A percentile compares a stretch with the other conserved stretches of the same genome.
phyloP scores from a whole-genome alignment of 2,888 invertebrate genomes.

The Orthonevra nobilis region DNA sequence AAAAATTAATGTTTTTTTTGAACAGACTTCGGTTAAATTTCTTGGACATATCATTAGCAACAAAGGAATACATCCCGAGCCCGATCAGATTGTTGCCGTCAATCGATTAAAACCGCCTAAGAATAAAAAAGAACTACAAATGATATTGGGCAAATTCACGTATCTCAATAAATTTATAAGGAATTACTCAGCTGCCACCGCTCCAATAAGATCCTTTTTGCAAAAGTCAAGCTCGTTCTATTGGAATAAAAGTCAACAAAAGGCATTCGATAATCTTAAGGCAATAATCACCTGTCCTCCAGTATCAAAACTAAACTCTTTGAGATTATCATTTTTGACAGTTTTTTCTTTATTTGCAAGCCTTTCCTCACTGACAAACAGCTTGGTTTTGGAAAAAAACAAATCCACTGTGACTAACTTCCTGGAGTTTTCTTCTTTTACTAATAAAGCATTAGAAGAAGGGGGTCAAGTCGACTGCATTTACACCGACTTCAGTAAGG shows the following conservation, averaged over 20 bases:
- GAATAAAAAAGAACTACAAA: constrained; percentile 6
- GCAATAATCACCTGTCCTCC: too few relatives aligned
- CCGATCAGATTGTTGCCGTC: constrained; percentile 46
- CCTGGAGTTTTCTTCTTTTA: too few relatives aligned
- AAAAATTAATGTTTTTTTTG: constrained; percentile 66
- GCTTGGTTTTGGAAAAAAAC: too few relatives aligned
- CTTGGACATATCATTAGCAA: constrained; percentile 49
- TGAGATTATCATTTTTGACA: too few relatives aligned
- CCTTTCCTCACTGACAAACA: too few relatives aligned
- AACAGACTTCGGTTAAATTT: constrained; percentile 14
- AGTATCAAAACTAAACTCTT: too few relatives aligned
- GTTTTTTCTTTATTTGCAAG: too few relatives aligned
- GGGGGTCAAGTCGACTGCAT: too few relatives aligned
- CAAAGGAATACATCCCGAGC: constrained; percentile 54
- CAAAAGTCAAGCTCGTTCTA: not conserved
- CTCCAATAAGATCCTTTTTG: constrained; percentile 7
- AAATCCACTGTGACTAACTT: too few relatives aligned
- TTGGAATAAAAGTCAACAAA: not conserved
- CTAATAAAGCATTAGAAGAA: too few relatives aligned
- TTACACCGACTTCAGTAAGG: too few relatives aligned
- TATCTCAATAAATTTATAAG: constrained; percentile 14
- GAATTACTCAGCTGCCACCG: constrained; percentile 5
- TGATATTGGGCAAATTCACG: constrained; percentile 12
- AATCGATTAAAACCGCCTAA: constrained; percentile 36
- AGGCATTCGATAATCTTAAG: not conserved